Conservation (phyloP, 2,113 vertebrate species). For the Glaucidium brasilianum region DNA sequence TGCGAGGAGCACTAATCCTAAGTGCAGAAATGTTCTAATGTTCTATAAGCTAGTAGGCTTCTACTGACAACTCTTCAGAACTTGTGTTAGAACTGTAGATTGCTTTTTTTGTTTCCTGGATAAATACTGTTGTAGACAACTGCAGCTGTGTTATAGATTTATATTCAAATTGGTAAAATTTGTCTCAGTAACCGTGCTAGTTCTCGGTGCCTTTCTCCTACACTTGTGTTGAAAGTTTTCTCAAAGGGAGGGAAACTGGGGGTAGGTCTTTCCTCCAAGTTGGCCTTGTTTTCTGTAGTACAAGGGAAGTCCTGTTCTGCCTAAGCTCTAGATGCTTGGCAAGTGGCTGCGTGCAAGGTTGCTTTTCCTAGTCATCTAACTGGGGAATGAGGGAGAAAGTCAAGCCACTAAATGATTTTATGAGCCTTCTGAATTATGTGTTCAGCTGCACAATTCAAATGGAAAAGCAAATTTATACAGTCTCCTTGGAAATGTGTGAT, state of each 20-base stretch:
- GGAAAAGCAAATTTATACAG: background rate
- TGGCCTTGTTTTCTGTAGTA: background rate
- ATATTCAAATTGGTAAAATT: background rate
- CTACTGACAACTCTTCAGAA: background rate
- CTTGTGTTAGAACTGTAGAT: background rate
- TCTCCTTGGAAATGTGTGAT: background rate
- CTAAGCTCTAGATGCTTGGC: background rate
- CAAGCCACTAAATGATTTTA: background rate
- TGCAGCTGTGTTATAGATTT: background rate
- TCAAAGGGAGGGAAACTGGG: background rate
- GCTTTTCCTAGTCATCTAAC: background rate
- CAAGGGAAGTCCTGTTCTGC: background rate
- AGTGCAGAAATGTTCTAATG: background rate
- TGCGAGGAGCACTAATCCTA: background rate
- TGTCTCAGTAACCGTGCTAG: background rate
- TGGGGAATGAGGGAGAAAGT: background rate
- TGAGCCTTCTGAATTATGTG: background rate
- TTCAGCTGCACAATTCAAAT: background rate
- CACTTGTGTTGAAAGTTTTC: background rate
- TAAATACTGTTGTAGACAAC: background rate
- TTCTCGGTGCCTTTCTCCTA: background rate
- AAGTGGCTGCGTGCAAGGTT: background rate
- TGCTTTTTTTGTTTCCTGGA: background rate
- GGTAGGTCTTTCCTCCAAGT: background rate
- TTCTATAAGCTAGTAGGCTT: background rate